Percentiles rank a stretch among this genome's conserved stretches.
Evolutionary conservation across 2,888 invertebrate genomes (phyloP).

Genomic region (Hyppa rectilinea): DNA sequence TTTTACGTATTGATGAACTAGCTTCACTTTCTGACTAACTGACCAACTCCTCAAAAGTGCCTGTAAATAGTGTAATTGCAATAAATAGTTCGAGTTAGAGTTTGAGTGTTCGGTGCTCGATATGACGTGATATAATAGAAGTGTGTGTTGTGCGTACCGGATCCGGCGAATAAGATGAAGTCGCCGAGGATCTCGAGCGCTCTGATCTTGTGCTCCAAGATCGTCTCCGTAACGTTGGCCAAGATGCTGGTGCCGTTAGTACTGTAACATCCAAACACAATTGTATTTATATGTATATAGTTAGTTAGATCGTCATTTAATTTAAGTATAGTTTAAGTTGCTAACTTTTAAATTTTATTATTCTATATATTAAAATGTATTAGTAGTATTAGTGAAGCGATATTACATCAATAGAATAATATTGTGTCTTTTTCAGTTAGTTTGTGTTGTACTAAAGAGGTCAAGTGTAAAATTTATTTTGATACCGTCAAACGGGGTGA

Average conservation of each 20-base stretch:
- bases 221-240: conserved; percentile 4
- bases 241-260: conserved; percentile 6
- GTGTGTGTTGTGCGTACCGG: neutral
- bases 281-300: no score
- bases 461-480: no score
- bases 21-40: neutral
- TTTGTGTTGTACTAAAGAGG: no score
- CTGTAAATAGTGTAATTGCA: neutral
- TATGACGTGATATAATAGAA: no score
- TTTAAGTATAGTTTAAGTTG: no score
- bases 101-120: neutral
- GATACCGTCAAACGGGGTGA: no score
- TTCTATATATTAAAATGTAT: no score
- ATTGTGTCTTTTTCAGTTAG: no score
- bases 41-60: neutral
- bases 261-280: conserved; percentile 8
- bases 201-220: conserved; percentile 22
- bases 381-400: no score
- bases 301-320: no score
- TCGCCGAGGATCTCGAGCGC: conserved; percentile 9
- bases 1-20: neutral
- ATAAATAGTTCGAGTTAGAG: neutral
- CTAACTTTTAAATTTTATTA: no score
- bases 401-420: no score
- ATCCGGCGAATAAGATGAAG: conserved; percentile 3